phyloP scores from a whole-genome alignment of 1,140 invertebrate species.

The Pemphigus obesinymphae region DNA sequence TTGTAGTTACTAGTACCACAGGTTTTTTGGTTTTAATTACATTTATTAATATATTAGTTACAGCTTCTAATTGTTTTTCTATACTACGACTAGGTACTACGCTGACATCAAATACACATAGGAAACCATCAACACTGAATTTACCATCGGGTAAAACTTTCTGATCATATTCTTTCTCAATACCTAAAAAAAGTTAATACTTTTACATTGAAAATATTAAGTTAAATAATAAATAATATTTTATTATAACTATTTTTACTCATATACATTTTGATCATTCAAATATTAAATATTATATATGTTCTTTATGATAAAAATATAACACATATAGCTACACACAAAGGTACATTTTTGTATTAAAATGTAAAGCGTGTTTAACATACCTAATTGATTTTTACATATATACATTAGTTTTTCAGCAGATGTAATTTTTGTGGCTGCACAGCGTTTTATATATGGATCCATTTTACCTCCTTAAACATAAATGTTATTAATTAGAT shows the following conservation, averaged over 20 bases:
- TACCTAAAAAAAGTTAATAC: conserved; percentile 45
- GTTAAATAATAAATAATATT: not conserved
- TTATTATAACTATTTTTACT: too few relatives aligned
- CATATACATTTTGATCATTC: too few relatives aligned
- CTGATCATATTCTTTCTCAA: conserved; percentile 89
- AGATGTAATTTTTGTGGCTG: conserved; percentile 84
- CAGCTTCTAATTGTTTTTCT: conserved; percentile 82
- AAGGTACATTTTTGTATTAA: not conserved
- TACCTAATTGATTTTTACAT: conserved; percentile 95
- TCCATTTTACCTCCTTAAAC: conserved; percentile 83
- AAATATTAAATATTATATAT: too few relatives aligned
- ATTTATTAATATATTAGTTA: conserved; percentile 76
- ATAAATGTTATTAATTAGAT: not conserved
- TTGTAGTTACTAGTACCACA: conserved; percentile 89
- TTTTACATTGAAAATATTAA: not conserved
- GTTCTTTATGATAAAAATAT: too few relatives aligned
- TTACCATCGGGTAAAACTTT: conserved; percentile 89
- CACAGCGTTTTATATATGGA: conserved; percentile 87
- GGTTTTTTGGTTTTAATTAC: conserved; percentile 91
- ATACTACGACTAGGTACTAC: conserved; percentile 81
- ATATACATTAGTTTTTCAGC: conserved; percentile 98
- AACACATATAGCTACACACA: too few relatives aligned
- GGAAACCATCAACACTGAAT: conserved; percentile 89
- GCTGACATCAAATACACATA: conserved; percentile 95
- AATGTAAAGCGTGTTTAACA: conserved; percentile 43